These are phyloP conservation scores for Tholera decimalis DNA, from an alignment of 2,888 invertebrate genomes.

Conservation along the genomic window DNA sequence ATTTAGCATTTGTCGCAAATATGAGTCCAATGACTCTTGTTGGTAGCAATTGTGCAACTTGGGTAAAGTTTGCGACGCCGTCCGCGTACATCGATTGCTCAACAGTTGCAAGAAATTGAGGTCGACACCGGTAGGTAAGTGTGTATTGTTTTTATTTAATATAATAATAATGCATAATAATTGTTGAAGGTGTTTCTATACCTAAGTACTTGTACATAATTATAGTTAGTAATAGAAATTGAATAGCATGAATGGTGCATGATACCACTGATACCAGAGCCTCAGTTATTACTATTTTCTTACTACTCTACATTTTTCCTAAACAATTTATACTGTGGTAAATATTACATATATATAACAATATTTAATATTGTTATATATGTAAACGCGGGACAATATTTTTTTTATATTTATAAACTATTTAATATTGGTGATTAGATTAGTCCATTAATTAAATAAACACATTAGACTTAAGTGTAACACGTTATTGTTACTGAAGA, in stretches of 20 bases:
- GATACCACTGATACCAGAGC: too few relatives aligned
- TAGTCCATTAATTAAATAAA: too few relatives aligned
- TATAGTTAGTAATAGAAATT: neutral
- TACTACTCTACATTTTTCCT: too few relatives aligned
- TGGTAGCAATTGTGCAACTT: constrained; percentile 74
- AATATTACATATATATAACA: too few relatives aligned
- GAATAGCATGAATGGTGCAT: neutral
- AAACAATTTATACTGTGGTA: too few relatives aligned
- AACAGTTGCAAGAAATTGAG: constrained; percentile 79
- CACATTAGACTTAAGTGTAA: too few relatives aligned
- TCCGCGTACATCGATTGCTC: constrained; percentile 75
- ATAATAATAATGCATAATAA: constrained; percentile 12
- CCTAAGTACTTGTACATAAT: constrained; percentile 1
- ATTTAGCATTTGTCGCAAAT: constrained; percentile 14
- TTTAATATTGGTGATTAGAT: too few relatives aligned
- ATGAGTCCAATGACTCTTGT: constrained; percentile 80
- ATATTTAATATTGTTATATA: too few relatives aligned
- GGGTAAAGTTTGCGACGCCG: constrained; percentile 67
- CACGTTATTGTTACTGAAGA: too few relatives aligned
- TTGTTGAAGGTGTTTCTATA: constrained; percentile 6
- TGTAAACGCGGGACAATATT: too few relatives aligned
- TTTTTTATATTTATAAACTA: too few relatives aligned
- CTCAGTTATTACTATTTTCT: neutral
- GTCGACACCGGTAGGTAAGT: constrained; percentile 69
- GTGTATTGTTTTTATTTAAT: constrained; percentile 35